Evolutionary conservation across 1,140 invertebrate genomes (phyloP), one percentile per base, ranked within the genome.

Genomic region (Polypedilum vanderplanki): DNA sequence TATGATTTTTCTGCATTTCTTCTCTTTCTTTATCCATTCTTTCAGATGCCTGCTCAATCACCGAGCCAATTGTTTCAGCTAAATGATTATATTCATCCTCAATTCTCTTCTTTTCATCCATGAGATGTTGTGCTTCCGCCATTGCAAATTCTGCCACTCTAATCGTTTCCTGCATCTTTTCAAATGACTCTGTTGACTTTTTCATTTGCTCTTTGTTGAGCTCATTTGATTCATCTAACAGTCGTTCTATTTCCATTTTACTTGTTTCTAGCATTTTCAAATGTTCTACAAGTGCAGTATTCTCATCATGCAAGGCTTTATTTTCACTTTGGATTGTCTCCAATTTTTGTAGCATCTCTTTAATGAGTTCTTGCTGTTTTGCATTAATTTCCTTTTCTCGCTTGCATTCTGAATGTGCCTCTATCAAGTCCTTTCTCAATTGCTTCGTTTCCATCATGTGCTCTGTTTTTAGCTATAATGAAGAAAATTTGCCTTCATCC

Each of bases 121-220:
- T 10, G 8, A 70, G 20, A n/a, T 18, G 20, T 10, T 70, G 15
- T 18, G 18, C 20, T 70, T 70, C 65, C 7, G 65, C 17, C 65
- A 70, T 70, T 2, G 65, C 65, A 20, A 9, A n/a, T 5, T 70
- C 65, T 7, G 65, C 65, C 5, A 70, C 65, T 18, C 17, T 18
- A 18, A 70, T 70, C 10, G 65, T 22, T 70, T 70, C 65, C 65
- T 70, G 65, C 20, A 70, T 18, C 65, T 70, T 70, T 70, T 18
- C 9, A 70, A 20, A 20, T 70, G 65, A 70, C 18, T 20, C 65
- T 18, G 20, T 18, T 70, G 65, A 70, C 9, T 70, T 70, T 70
- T 18, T n/a, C 65, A 70, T 20, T 22, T 70, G 65, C 18, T 70
- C 15, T 70, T 70, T 70, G 65, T 70, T 70, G 17, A 70, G 65